These are phyloP conservation scores for Nasonia giraulti DNA, from an alignment of 1,140 invertebrate genomes.

Conservation along the genomic window DNA sequence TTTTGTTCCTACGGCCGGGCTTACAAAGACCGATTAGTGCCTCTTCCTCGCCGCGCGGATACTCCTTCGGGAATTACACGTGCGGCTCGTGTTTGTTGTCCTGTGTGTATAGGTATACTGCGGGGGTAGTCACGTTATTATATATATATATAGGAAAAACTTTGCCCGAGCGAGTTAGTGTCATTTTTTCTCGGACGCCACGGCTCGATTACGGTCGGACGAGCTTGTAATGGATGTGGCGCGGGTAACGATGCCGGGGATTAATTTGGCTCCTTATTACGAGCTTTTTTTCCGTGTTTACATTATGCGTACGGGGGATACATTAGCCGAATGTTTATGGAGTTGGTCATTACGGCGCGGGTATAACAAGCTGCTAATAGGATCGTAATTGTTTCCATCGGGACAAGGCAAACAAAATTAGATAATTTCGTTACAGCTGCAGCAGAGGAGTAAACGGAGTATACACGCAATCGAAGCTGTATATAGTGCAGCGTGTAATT, in stretches of 20 bases:
- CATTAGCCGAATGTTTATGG: neutral
- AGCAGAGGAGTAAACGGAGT: no score
- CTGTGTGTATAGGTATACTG: neutral
- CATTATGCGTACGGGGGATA: no score
- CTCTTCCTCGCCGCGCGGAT: neutral
- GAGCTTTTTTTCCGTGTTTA: neutral
- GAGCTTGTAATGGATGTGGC: neutral
- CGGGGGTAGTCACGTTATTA: neutral
- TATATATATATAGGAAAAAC: neutral
- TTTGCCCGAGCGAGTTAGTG: neutral
- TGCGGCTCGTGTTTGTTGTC: neutral
- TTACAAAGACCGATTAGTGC: constrained; percentile 1
- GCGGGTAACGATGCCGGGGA: neutral
- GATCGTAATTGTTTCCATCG: neutral
- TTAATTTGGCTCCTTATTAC: neutral
- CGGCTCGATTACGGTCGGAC: no score
- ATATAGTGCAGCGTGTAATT: no score
- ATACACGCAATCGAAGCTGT: no score
- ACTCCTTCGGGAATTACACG: neutral
- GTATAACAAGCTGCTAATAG: no score
- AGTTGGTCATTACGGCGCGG: neutral
- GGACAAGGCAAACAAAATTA: neutral
- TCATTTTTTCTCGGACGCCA: neutral
- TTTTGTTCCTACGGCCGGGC: constrained; percentile 24
- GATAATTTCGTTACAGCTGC: no score